A percentile compares a stretch with the other conserved stretches of the same genome.
Evolutionary conservation across 2,113 vertebrate species (phyloP).

Genomic region (Rhinichthys klamathensis): DNA sequence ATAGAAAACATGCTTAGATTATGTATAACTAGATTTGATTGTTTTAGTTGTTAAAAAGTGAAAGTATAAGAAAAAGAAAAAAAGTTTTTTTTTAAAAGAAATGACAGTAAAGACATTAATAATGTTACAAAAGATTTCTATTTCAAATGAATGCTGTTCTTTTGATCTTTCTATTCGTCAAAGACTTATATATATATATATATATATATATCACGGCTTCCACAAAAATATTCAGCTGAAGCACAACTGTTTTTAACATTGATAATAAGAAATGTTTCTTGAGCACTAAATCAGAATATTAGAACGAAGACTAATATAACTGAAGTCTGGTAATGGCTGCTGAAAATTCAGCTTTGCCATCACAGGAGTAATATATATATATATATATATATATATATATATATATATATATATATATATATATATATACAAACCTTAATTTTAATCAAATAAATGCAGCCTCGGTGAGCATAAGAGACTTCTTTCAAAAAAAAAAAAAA

Average conservation of each 20-base stretch:
- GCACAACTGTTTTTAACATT: background rate
- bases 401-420: no score
- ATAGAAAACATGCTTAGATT: background rate
- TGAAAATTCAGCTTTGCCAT: no score
- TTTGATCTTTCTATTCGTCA: background rate
- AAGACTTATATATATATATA: background rate
- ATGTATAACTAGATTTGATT: background rate
- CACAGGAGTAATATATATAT: no score
- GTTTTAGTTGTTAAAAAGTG: background rate
- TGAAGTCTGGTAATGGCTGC: no score
- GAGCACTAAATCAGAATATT: background rate
- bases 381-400: background rate
- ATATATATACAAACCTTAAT: rapidly evolving
- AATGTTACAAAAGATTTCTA: background rate
- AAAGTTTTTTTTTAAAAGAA: background rate
- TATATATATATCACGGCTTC: background rate
- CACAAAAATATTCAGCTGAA: background rate
- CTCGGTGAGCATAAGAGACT: background rate
- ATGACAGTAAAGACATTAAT: background rate
- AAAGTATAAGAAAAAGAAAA: no score
- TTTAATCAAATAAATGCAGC: background rate
- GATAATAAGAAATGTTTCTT: background rate
- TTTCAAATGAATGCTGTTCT: no score
- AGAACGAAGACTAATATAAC: background rate
- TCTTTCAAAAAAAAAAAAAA: no score